Base-by-base conservation (phyloP, 92 coral and sea anemone genomes). In the Porites cylindrica region DNA sequence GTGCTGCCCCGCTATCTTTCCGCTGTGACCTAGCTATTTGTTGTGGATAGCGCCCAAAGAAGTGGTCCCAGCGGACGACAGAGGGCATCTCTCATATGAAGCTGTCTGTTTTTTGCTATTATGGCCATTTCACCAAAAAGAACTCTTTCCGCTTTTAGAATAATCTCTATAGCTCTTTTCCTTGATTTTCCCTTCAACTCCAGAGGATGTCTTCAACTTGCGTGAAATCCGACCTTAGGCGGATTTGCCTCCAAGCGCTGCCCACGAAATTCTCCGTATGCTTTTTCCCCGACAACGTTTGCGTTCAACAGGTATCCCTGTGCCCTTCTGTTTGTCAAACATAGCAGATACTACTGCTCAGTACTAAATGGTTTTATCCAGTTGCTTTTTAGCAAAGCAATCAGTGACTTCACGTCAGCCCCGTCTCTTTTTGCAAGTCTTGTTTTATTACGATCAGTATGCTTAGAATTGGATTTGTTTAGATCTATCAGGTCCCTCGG, bases 51-150 rank as follows among this genome's bases (percentile, higher is more conserved):
- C 32, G 95, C 80, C 91, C 89, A 89, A 1, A 91, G 91, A 56
- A 92, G 88, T 20, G 93, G 91, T 8, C 93, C 91, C 2, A 89
- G 86, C 7, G 86, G 85, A 83, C 86, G 86, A 8, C 77, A 26
- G 8, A 92, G 87, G 14, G 86, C 85, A 3, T 89, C 93, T 58
- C 77, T 51, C 91, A 85, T 67, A 29, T 92, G 80, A 5, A 88
- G 66, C 29, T 89, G 60, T 8, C 90, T 29, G 32, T 29, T 29
- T 29, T 29, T 29, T 29, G 32, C 32, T 29, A 29, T 29, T 29
- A 29, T 1, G 32, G 0, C 32, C 32, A 29, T 29, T 74, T 53
- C 91, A 0, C 78, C 85, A 18, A 81, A 79, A 1, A 91, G 43
- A n/a, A 80, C 82, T 21, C 88, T 86, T 29, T 82, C 88, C 6